Conservation (phyloP, 2,113 vertebrate genomes). For the Lucifuga dentata region DNA sequence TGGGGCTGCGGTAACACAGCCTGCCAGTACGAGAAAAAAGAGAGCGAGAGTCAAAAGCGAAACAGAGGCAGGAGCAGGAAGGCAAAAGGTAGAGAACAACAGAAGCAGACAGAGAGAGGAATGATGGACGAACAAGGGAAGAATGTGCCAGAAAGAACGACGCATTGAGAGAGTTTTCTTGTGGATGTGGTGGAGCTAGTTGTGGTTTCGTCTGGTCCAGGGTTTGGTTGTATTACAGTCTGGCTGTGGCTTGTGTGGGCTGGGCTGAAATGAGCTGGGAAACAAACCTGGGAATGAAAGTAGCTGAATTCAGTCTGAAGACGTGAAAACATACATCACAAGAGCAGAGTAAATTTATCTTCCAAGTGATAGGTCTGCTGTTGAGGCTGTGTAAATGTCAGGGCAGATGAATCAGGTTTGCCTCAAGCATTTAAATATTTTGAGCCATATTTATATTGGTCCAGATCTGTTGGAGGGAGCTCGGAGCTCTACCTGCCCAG, state of each 20-base stretch:
- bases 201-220: constrained; percentile 67
- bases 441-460: constrained; percentile 71
- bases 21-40: constrained; percentile 46
- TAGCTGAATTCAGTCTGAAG: constrained; percentile 42
- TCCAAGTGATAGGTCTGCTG: constrained; percentile 45
- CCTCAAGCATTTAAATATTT: constrained; percentile 71
- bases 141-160: constrained; percentile 30
- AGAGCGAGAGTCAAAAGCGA: constrained; percentile 45
- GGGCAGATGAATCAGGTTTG: constrained; percentile 65
- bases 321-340: constrained; percentile 61
- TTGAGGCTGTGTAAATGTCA: constrained; percentile 56
- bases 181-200: constrained; percentile 64
- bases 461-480: constrained; percentile 63
- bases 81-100: constrained; percentile 52
- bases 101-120: constrained; percentile 38
- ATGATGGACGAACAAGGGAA: constrained; percentile 35
- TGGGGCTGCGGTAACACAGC: constrained; percentile 62
- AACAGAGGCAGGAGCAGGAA: constrained; percentile 35
- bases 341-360: constrained; percentile 59
- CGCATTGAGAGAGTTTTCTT: constrained; percentile 46
- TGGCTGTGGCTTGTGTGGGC: constrained; percentile 70
- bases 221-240: constrained; percentile 69
- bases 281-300: constrained; percentile 56
- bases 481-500: constrained; percentile 57
- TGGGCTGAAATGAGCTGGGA: constrained; percentile 58